Evolutionary conservation across 1,140 invertebrate genomes (phyloP), one percentile per base, ranked within the genome.

Genomic region (Temnothorax nylanderi): DNA sequence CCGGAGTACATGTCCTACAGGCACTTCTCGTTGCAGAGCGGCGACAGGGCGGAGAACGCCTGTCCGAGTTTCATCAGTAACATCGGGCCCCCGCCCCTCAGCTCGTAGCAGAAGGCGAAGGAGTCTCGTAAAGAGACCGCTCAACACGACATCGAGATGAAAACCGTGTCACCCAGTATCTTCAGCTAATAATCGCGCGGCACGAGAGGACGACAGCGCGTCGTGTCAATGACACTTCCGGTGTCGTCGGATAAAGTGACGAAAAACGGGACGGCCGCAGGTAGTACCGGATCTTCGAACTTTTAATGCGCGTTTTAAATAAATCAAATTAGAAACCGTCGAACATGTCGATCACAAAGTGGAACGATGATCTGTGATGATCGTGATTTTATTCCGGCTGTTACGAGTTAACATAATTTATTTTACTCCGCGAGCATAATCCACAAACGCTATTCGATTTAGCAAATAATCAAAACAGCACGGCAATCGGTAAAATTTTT

Each of bases 1-100:
- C 96, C 96, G 1, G 97, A 98, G 87, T 98, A 97, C 91, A 96
- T 98, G 88, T 97, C 97, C 18, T 98, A 98, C 93, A 94, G 97
- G 74, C 96, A 97, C 90, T 97, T 97, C 89, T 96, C 96, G 69
- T 96, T 97, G 86, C 96, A 95, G 80, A 94, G 95, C 76, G 95
- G 93, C 44, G 95, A 95, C 78, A 80, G 93, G 16, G 78, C 90
- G 5, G 94, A 95, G 58, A 95, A 94, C 64, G 75, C 95, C 0
- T 95, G 94, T 76, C 95, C 95, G 10, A 95, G 94, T 87, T 95
- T 95, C 85, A 95, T 95, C 77, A 94, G 94, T 74, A 95, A 95
- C 49, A 94, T 95, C 75, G 94, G 94, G 0, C 93, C 92, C 1
- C 93, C 94, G 0, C 86, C 94, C 0, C 85, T 95, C 11, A 94